phyloP scores from a whole-genome alignment of 30 jellyfish, hydroid and myxozoan species.

The Chironex yamaguchii region DNA sequence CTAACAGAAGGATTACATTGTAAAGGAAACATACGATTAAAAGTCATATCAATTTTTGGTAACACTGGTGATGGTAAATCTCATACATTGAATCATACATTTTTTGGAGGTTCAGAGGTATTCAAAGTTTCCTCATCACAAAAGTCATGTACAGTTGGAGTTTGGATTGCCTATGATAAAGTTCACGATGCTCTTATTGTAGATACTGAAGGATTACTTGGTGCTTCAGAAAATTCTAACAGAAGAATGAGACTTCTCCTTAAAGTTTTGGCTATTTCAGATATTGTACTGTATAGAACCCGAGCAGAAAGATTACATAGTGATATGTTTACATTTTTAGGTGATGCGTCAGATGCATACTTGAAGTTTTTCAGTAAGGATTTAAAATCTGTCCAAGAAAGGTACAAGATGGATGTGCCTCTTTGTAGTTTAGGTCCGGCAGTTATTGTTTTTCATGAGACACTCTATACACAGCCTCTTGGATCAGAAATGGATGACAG shows the following conservation, averaged over 20 bases:
- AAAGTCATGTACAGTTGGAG: constrained; percentile 99
- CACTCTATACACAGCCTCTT: constrained; percentile 95
- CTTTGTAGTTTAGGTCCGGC: constrained; percentile 98
- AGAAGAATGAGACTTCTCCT: constrained; percentile 94
- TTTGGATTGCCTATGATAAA: constrained; percentile 93
- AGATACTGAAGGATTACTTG: constrained; percentile 97
- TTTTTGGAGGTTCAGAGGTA: constrained; percentile 88
- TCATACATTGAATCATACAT: constrained; percentile 93
- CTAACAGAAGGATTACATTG: constrained; percentile 70
- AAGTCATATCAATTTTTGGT: constrained; percentile 97
- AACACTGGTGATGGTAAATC: constrained; percentile 99
- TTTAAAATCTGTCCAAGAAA: constrained; percentile 85
- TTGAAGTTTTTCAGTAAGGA: constrained; percentile 91
- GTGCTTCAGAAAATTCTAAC: constrained; percentile 94
- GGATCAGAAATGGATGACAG: constrained; percentile 76
- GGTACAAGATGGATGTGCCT: constrained; percentile 81
- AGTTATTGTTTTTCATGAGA: constrained; percentile 92
- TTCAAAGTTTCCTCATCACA: constrained; percentile 92
- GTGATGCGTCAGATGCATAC: constrained; percentile 99
- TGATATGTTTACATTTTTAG: constrained; percentile 96
- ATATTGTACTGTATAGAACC: constrained; percentile 95
- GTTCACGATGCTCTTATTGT: constrained; percentile 79
- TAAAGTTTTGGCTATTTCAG: constrained; percentile 95
- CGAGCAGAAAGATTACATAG: constrained; percentile 98
- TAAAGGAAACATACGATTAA: constrained; percentile 73